Conservation (phyloP, 2,797 vertebrate genomes). For the Lindbergichthys nudifrons region DNA sequence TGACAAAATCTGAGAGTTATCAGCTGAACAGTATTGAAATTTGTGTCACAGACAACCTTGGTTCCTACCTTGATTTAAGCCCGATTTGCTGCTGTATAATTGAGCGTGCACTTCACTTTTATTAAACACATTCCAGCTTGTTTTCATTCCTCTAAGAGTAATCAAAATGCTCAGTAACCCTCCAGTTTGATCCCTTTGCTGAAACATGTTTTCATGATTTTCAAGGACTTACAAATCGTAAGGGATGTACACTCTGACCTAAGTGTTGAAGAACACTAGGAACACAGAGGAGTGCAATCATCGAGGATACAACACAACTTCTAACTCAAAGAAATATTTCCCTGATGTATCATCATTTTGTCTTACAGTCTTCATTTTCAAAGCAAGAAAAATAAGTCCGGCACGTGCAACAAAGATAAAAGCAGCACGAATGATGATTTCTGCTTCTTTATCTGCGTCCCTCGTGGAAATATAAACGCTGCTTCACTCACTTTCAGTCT, state of each 20-base stretch:
- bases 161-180: neutral
- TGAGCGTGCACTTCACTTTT: neutral
- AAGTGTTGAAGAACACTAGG: neutral
- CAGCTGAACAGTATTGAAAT: neutral
- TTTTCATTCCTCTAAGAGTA: neutral
- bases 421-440: conserved; percentile 64
- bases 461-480: conserved; percentile 36
- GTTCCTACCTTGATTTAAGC: neutral
- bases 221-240: conserved; percentile 27
- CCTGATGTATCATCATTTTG: conserved; percentile 40
- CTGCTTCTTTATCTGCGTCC: conserved; percentile 39
- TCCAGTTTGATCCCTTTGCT: neutral
- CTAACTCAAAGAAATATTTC: conserved; percentile 46
- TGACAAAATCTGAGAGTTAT: conserved; percentile 9
- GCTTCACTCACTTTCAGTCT: conserved; percentile 23
- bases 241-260: conserved; percentile 2
- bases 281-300: neutral
- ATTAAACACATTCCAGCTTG: neutral
- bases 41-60: conserved; percentile 4
- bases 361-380: conserved; percentile 57
- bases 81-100: neutral
- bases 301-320: conserved; percentile 32
- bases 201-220: conserved; percentile 6
- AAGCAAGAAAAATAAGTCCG: conserved; percentile 44
- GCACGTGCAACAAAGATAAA: conserved; percentile 70